Conservation (phyloP, 2,888 invertebrate species). For the Athalia rosae region DNA sequence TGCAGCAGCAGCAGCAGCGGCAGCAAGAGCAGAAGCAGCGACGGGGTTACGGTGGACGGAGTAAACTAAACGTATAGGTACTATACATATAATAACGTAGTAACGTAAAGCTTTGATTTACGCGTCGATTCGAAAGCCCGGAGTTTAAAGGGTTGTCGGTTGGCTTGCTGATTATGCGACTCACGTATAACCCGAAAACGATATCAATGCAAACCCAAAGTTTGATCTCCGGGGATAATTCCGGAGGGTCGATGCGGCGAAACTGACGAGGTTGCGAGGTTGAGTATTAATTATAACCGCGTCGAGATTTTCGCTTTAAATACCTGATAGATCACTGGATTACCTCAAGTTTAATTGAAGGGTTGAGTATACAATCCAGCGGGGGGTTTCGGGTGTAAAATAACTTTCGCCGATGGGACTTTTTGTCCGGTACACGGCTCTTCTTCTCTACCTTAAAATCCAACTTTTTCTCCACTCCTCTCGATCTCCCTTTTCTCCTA, state of each 20-base stretch:
- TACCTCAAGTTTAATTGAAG: slow-evolving; percentile 32
- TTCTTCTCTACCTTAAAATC: no score
- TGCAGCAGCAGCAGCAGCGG: background rate
- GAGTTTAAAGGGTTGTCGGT: slow-evolving; percentile 16
- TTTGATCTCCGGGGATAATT: slow-evolving; percentile 19
- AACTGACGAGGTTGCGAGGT: slow-evolving; percentile 24
- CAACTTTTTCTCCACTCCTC: no score
- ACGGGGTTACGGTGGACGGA: no score
- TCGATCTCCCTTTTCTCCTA: no score
- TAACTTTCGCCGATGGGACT: background rate
- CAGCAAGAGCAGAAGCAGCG: no score
- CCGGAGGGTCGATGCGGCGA: background rate
- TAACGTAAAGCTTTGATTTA: slow-evolving; percentile 38
- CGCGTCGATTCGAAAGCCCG: slow-evolving; percentile 17
- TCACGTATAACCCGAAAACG: slow-evolving; percentile 33
- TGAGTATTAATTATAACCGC: slow-evolving; percentile 22
- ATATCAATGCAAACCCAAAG: slow-evolving; percentile 25
- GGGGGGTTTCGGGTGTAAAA: background rate
- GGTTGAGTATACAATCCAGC: slow-evolving; percentile 11
- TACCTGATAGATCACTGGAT: slow-evolving; percentile 14
- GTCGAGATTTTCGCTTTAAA: slow-evolving; percentile 1
- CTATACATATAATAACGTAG: background rate
- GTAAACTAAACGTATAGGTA: background rate
- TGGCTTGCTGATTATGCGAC: background rate
- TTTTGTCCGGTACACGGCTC: no score